phyloP scores from a whole-genome alignment of 37 sponge, comb jelly and placozoan genomes.

The Cladorhizidae sp. region DNA sequence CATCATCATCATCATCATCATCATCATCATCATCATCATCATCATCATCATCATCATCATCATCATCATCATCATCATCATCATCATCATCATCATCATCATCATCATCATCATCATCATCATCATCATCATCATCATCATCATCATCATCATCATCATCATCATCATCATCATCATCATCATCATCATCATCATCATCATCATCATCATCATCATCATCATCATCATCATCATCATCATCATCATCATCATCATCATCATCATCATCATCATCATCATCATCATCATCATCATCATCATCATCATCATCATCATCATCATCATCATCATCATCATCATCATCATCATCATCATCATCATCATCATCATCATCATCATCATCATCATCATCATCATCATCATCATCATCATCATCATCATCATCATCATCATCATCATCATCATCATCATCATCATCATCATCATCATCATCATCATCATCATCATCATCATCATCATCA shows the following conservation, averaged over 20 bases:
- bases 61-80: constrained; percentile 4
- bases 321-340: background rate
- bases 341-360: constrained; percentile 2
- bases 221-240: constrained; percentile 4
- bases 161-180: background rate
- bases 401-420: background rate
- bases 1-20: background rate
- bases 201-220: background rate
- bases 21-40: background rate
- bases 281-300: background rate
- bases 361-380: background rate
- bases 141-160: background rate
- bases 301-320: background rate
- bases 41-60: background rate
- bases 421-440: constrained; percentile 2
- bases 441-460: constrained; percentile 4
- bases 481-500: constrained; percentile 4
- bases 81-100: constrained; percentile 4
- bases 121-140: background rate
- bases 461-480: constrained; percentile 4
- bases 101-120: background rate
- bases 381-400: constrained; percentile 4
- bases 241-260: background rate
- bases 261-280: background rate
- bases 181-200: background rate